These are phyloP conservation scores for Dolichopus griseipennis DNA, from an alignment of 2,888 invertebrate species.

Conservation along the genomic window DNA sequence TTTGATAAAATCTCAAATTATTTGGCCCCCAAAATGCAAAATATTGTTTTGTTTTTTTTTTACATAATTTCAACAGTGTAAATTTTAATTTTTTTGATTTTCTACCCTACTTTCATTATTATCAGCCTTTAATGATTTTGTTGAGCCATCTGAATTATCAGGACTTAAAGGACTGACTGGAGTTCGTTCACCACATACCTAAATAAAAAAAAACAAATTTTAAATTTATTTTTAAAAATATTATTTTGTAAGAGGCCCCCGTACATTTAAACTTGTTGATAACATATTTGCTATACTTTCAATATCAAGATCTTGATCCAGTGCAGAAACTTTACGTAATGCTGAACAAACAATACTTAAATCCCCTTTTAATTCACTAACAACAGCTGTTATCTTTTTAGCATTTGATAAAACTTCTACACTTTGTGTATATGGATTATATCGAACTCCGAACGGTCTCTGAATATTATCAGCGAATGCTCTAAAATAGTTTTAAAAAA, in stretches of 20 bases:
- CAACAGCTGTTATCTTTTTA: conserved; percentile 84
- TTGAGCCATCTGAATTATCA: conserved; percentile 34
- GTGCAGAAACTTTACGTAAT: conserved; percentile 77
- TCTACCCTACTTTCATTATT: neutral
- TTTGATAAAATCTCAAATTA: too few species aligned
- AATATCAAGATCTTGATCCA: conserved; percentile 78
- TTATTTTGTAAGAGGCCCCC: too few species aligned
- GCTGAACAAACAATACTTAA: conserved; percentile 87
- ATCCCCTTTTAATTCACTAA: conserved; percentile 82
- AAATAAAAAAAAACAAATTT: neutral
- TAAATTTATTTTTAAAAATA: neutral
- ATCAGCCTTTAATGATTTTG: conserved; percentile 24
- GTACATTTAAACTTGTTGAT: conserved; percentile 55
- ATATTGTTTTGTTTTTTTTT: too few species aligned
- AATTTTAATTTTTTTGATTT: neutral
- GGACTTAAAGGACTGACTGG: conserved; percentile 35
- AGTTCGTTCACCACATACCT: conserved; percentile 30
- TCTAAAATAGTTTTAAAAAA: conserved; percentile 43
- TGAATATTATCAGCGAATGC: conserved; percentile 85
- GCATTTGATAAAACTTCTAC: conserved; percentile 93
- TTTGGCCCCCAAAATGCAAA: neutral
- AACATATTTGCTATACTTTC: conserved; percentile 71
- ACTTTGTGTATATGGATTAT: conserved; percentile 94
- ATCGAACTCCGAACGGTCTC: conserved; percentile 87
- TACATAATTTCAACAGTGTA: neutral